phyloP scores from a whole-genome alignment of 2,888 invertebrate genomes.

The Oscheius sp. region DNA sequence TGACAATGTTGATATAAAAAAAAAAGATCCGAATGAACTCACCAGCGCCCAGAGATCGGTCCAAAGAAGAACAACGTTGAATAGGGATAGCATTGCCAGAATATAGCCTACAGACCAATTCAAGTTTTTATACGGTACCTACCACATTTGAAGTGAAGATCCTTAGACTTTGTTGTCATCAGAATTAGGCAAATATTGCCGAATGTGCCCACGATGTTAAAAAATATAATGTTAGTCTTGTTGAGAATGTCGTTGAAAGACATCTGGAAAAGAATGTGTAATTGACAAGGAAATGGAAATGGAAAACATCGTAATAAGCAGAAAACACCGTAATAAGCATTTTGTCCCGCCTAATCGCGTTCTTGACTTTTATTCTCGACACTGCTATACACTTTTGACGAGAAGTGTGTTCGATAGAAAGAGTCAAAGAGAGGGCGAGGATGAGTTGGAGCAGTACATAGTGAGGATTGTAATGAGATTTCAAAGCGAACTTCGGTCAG shows the following conservation, averaged over 20 bases:
- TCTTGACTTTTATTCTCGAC: too few relatives aligned
- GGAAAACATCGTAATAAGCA: background rate
- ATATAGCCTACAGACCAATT: background rate
- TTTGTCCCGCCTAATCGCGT: background rate
- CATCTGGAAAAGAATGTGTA: background rate
- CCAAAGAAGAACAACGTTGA: background rate
- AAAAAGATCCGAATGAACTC: background rate
- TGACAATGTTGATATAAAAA: background rate
- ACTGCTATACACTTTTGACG: too few relatives aligned
- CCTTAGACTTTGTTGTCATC: background rate
- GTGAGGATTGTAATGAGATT: too few relatives aligned
- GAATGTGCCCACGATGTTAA: background rate
- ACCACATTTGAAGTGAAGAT: constrained; percentile 15
- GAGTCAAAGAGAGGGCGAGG: too few relatives aligned
- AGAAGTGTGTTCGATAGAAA: too few relatives aligned
- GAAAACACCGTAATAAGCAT: background rate
- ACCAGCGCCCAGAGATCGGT: background rate
- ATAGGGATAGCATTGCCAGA: background rate
- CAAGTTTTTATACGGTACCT: background rate
- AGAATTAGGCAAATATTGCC: background rate
- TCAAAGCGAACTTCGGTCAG: too few relatives aligned
- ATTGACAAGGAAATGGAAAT: background rate
- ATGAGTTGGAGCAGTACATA: too few relatives aligned
- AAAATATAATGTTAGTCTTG: background rate
- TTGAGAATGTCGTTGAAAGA: constrained; percentile 5